Base-by-base conservation (phyloP, 2,113 vertebrate species). In the Chascanopsetta lugubris region DNA sequence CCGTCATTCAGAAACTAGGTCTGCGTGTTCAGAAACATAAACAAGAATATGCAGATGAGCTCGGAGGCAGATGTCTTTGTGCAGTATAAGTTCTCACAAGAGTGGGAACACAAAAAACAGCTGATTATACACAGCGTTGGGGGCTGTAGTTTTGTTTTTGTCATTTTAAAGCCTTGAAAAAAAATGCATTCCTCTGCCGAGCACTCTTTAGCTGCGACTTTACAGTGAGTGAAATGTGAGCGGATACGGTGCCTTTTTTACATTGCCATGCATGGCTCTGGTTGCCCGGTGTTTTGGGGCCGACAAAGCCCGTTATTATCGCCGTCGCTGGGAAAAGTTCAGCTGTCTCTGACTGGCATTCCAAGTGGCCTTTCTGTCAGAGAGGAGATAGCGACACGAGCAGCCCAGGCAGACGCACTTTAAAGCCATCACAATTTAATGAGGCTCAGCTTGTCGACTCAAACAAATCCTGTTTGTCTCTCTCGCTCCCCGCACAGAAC, bases 401-500 rank as follows among this genome's bases (percentile, higher is more conserved):
- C 69, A 53, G 66, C 72, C 26, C 63, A 64, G 54, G 66, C 62
- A 74, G 57, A 69, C 72, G 40, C 57, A 62, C 77, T 73, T 72
- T 73, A 68, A 70, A 69, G 63, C 69, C 70, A 80, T 84, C 80
- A 65, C 79, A 75, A 47, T 77, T 75, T 78, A 85, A 83, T 75
- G 75, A 85, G 76, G 57, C 61, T 77, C 70, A 49, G 67, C 58
- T 45, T 79, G 70, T 61, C 20, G 24, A 68, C 78, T 79, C 40
- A 6, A 26, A 78, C 75, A 72, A 82, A 79, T 63, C 74, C 47
- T 50, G 61, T 82, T 77, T 72, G 58, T 82, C 65, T 82, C 53
- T 74, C n/a, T 50, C 18, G 18, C 9, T 10, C 72, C 45, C 65
- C 77, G 80, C 79, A 30, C 85, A 97, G 95, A 98, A 94, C 38